Evolutionary conservation across 1,140 invertebrate genomes (phyloP), one percentile per base, ranked within the genome.

Genomic region (Melipona quadrifasciata): DNA sequence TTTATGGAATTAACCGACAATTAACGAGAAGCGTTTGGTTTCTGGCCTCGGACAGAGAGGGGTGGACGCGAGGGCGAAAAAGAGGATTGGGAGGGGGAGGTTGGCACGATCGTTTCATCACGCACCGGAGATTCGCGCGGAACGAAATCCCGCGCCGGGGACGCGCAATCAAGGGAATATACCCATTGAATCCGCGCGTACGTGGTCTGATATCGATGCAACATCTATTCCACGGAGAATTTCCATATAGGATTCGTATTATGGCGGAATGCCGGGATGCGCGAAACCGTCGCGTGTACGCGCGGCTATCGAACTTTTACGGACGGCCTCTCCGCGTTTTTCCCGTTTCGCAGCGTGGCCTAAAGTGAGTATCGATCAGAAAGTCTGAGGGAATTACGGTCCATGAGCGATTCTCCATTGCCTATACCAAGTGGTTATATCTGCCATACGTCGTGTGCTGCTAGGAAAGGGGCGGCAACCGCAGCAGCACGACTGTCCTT

Each of bases 381-480:
- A 76, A 82, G 79, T 80, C 89, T 90, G 89, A 90, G 86, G 89
- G 89, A 90, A 90, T 90, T 93, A 93, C 92, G 86, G 84, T 89
- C 86, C 90, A 90, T 91, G 92, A 93, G 89, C 93, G 92, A 93
- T 93, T 93, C 91, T 92, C 93, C 89, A 93, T 93, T 91, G 93
- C 89, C 92, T 90, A 89, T 91, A 92, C 86, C 90, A 90, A 92
- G 92, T 93, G 91, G 90, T 93, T 93, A 93, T 93, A 93, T 93
- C 89, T 91, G 90, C 89, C 88, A 88, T 91, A 89, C 89, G 88
- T 92, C 91, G 89, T 90, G 53, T 90, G 90, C 87, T 86, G 82
- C 31, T 87, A 89, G 87, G 85, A 92, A 93, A 92, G 92, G 93
- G 94, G 94, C 92, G 94, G 94, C 94, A 94, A 95, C 94, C 94